These are phyloP conservation scores for Eonycteris spelaea DNA, from an alignment of 2,113 vertebrate species.

Conservation along the genomic window DNA sequence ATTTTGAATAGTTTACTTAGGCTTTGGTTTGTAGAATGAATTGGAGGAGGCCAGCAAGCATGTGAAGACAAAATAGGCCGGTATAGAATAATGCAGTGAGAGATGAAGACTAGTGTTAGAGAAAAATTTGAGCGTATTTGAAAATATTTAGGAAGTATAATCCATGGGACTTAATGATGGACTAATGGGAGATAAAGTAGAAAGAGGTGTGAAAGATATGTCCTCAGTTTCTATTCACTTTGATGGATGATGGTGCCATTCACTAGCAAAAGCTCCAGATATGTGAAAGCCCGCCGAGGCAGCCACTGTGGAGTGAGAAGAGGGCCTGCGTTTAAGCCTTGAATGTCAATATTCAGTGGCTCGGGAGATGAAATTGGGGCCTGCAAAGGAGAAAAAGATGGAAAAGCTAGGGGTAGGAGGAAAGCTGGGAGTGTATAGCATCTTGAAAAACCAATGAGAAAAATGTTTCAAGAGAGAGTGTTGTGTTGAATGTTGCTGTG, in stretches of 20 bases:
- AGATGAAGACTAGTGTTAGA: background rate
- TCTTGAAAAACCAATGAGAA: background rate
- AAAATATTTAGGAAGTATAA: background rate
- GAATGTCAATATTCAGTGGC: background rate
- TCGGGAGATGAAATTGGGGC: background rate
- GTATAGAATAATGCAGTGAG: background rate
- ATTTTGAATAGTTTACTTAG: background rate
- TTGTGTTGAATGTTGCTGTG: background rate
- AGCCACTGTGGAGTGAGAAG: background rate
- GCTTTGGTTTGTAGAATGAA: background rate
- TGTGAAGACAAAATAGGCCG: background rate
- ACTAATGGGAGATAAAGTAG: background rate
- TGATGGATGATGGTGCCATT: background rate
- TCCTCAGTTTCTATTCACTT: background rate
- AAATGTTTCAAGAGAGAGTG: background rate
- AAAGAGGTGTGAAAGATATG: background rate
- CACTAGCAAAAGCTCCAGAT: background rate
- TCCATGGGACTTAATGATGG: background rate
- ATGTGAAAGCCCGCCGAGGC: background rate
- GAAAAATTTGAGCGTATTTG: background rate
- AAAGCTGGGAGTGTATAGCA: background rate
- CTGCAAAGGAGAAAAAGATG: background rate
- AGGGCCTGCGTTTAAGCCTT: background rate
- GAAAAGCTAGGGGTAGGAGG: background rate
- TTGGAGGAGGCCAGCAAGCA: background rate